Evolutionary conservation across 2,888 invertebrate genomes (phyloP).

Genomic region (Limnephilus lunatus): DNA sequence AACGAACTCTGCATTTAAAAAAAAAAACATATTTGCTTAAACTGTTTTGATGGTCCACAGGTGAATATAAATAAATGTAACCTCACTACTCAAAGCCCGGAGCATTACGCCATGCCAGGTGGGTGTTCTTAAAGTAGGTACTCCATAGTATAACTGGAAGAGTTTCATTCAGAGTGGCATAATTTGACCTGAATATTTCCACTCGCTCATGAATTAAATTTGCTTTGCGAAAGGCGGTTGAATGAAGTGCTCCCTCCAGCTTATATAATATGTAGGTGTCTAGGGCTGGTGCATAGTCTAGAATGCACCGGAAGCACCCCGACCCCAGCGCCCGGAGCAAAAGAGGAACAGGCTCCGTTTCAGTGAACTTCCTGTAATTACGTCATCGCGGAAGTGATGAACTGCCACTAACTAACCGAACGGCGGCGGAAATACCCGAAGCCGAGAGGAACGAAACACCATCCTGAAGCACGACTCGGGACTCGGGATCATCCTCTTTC

Average conservation of each 20-base stretch:
- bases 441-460: slow-evolving; percentile 27
- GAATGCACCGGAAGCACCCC: neutral
- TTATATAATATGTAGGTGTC: neutral
- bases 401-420: slow-evolving; percentile 41
- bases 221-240: neutral
- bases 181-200: slow-evolving; percentile 2
- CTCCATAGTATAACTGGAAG: neutral
- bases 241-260: neutral
- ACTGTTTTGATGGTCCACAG: neutral
- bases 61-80: neutral
- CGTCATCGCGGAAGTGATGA: slow-evolving; percentile 53
- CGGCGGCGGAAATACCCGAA: slow-evolving; percentile 41
- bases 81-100: neutral
- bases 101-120: neutral
- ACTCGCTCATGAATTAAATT: neutral
- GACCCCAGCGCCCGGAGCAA: neutral
- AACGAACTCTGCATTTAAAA: neutral
- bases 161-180: neutral
- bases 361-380: slow-evolving; percentile 57
- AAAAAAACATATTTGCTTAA: neutral
- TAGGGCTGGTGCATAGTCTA: neutral
- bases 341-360: slow-evolving; percentile 20
- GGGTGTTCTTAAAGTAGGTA: neutral
- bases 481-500: neutral
- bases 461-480: slow-evolving; percentile 19